Evolutionary conservation across 1,140 invertebrate species (phyloP).

Genomic region (Diabrotica undecimpunctata): DNA sequence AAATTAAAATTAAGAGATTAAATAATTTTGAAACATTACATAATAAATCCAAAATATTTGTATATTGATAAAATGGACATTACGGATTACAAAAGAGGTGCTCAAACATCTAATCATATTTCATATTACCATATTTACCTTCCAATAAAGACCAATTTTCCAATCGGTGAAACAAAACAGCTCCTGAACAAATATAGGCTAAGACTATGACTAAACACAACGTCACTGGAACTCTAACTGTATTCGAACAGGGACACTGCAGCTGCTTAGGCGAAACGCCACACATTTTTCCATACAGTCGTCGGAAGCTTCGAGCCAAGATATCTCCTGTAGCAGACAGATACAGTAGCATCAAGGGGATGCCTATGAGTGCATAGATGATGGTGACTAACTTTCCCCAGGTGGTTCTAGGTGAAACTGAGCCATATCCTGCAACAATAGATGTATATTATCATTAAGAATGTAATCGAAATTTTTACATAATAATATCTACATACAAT

Average conservation of each 20-base stretch:
- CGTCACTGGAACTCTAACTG: slow-evolving; percentile 75
- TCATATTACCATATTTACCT: slow-evolving; percentile 42
- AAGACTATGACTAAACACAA: slow-evolving; percentile 86
- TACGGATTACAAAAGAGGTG: too few relatives aligned
- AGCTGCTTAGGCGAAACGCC: slow-evolving; percentile 36
- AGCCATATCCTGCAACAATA: slow-evolving; percentile 78
- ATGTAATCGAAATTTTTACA: too few relatives aligned
- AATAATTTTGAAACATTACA: too few relatives aligned
- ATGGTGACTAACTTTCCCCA: slow-evolving; percentile 86
- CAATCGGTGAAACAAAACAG: slow-evolving; percentile 83
- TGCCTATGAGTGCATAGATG: slow-evolving; percentile 82
- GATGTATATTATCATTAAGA: too few relatives aligned
- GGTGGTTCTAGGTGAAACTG: slow-evolving; percentile 83
- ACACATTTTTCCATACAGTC: slow-evolving; percentile 54
- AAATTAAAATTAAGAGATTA: too few relatives aligned
- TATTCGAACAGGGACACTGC: slow-evolving; percentile 50
- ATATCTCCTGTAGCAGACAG: slow-evolving; percentile 81
- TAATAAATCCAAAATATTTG: too few relatives aligned
- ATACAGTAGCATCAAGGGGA: slow-evolving; percentile 86
- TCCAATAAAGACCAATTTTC: slow-evolving; percentile 90
- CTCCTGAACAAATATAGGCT: slow-evolving; percentile 86
- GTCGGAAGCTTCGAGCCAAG: slow-evolving; percentile 58
- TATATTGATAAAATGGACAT: too few relatives aligned
- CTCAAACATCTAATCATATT: too few relatives aligned
- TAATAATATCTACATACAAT: too few relatives aligned